Percentiles rank a stretch among this genome's conserved stretches.
phyloP scores from a whole-genome alignment of 2,113 vertebrate species.

The Gopherus evgoodei region DNA sequence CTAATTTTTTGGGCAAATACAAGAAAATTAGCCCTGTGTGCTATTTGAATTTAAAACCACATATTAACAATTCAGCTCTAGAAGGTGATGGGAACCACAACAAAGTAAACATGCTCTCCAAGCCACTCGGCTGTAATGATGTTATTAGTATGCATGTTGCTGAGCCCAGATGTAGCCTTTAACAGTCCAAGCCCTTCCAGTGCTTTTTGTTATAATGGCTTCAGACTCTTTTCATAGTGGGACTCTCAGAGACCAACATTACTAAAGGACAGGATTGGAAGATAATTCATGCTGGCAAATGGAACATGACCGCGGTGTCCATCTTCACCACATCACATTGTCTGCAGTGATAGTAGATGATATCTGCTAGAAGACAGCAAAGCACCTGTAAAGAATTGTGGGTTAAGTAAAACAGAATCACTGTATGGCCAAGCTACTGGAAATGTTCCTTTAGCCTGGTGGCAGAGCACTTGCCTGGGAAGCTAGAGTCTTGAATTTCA shows the following conservation, averaged over 20 bases:
- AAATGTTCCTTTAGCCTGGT: slow-evolving; percentile 47
- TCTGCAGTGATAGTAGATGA: slow-evolving; percentile 75
- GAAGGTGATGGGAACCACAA: slow-evolving; percentile 91
- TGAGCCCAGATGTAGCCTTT: slow-evolving; percentile 94
- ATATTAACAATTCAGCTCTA: slow-evolving; percentile 91
- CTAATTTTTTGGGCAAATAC: slow-evolving; percentile 94
- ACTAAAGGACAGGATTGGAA: slow-evolving; percentile 77
- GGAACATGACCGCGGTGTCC: slow-evolving; percentile 81
- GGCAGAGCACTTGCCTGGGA: slow-evolving; percentile 41
- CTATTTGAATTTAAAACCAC: slow-evolving; percentile 93
- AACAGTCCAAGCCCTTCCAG: slow-evolving; percentile 90
- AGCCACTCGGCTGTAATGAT: slow-evolving; percentile 93
- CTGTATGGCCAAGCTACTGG: slow-evolving; percentile 36
- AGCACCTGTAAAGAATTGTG: slow-evolving; percentile 51
- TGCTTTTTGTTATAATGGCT: slow-evolving; percentile 88
- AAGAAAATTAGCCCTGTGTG: slow-evolving; percentile 93
- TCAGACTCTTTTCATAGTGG: slow-evolving; percentile 85
- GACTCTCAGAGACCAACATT: slow-evolving; percentile 79
- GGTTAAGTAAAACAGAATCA: slow-evolving; percentile 46
- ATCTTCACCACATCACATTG: slow-evolving; percentile 78
- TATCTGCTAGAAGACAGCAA: slow-evolving; percentile 77
- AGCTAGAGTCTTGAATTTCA: neutral
- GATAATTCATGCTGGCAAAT: slow-evolving; percentile 84
- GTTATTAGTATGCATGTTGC: slow-evolving; percentile 97
- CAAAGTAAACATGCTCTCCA: slow-evolving; percentile 93